Conservation (phyloP, 2,888 invertebrate species). For the Anticlea derivata region DNA sequence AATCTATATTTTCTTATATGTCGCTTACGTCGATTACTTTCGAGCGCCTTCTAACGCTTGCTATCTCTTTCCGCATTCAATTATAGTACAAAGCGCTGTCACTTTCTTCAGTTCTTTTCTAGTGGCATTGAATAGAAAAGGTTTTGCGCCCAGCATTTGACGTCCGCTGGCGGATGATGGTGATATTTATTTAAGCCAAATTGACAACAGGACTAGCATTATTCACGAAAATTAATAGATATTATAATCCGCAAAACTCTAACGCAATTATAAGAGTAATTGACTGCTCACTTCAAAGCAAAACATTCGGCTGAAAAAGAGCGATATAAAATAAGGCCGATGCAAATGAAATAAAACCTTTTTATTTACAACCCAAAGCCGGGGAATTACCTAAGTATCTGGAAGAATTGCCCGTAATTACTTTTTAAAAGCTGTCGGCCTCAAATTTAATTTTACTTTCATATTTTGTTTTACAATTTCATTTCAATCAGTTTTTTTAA, state of each 20-base stretch:
- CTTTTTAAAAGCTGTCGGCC: slow-evolving; percentile 24
- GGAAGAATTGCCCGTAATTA: slow-evolving; percentile 29
- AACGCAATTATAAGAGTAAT: not conserved
- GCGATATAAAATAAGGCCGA: slow-evolving; percentile 9
- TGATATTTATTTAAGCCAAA: too few relatives aligned
- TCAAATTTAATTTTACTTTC: slow-evolving; percentile 18
- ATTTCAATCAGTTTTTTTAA: slow-evolving; percentile 4
- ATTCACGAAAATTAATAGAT: not conserved
- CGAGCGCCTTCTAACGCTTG: too few relatives aligned
- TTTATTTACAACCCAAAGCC: slow-evolving; percentile 24
- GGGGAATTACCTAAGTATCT: slow-evolving; percentile 18
- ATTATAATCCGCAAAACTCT: not conserved
- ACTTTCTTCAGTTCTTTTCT: too few relatives aligned
- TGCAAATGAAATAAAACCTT: slow-evolving; percentile 21
- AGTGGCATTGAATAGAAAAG: too few relatives aligned
- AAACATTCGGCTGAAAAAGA: not conserved
- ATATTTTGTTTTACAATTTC: not conserved
- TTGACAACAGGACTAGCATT: too few relatives aligned
- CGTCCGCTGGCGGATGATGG: too few relatives aligned
- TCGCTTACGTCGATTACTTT: too few relatives aligned
- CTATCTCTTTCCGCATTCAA: too few relatives aligned
- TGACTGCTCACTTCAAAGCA: slow-evolving; percentile 3
- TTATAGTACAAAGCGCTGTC: too few relatives aligned
- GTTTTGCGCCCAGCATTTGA: too few relatives aligned
- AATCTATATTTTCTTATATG: too few relatives aligned